Evolutionary conservation across 1,140 invertebrate species (phyloP).

Genomic region (Orius laevigatus): DNA sequence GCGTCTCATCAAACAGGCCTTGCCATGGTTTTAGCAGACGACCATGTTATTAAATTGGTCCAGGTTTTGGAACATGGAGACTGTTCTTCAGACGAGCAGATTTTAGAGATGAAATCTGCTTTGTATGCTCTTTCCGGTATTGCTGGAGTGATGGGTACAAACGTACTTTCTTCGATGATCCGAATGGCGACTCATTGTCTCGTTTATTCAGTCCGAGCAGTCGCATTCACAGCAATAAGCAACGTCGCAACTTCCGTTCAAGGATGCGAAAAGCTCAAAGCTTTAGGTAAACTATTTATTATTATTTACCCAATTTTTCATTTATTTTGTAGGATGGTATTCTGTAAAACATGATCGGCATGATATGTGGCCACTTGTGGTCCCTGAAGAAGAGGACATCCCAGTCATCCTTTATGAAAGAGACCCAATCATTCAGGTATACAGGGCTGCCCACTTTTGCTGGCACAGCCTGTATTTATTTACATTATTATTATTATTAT

Average conservation of each 20-base stretch:
- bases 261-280: slow-evolving; percentile 57
- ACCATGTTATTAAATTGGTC: slow-evolving; percentile 28
- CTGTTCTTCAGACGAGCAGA: slow-evolving; percentile 42
- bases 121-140: slow-evolving; percentile 55
- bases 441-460: background rate
- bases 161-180: slow-evolving; percentile 30
- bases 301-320: background rate
- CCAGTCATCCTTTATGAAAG: background rate
- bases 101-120: slow-evolving; percentile 66
- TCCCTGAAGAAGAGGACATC: slow-evolving; percentile 5
- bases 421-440: background rate
- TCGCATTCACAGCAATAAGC: slow-evolving; percentile 73
- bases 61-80: slow-evolving; percentile 7
- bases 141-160: slow-evolving; percentile 7
- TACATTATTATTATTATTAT: background rate
- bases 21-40: slow-evolving; percentile 22
- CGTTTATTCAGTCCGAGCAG: slow-evolving; percentile 74
- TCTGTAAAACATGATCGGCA: slow-evolving; percentile 63
- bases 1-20: slow-evolving; percentile 55
- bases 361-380: slow-evolving; percentile 59
- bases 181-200: slow-evolving; percentile 56
- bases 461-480: background rate
- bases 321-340: slow-evolving; percentile 49
- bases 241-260: slow-evolving; percentile 63
- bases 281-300: slow-evolving; percentile 35